phyloP scores from a whole-genome alignment of 2,888 invertebrate species.

The Phasia obesa region DNA sequence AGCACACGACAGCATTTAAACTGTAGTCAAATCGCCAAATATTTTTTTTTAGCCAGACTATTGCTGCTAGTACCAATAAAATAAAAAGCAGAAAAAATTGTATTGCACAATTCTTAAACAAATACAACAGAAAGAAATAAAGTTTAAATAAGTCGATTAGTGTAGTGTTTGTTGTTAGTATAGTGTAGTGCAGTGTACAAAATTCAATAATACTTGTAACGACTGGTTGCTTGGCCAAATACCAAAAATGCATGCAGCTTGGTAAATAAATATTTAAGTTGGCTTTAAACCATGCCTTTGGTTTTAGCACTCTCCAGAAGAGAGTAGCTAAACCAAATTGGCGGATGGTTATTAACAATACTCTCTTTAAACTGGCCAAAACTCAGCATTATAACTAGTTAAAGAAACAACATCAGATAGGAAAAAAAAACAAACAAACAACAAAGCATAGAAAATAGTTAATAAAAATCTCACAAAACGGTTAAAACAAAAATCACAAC shows the following conservation, averaged over 20 bases:
- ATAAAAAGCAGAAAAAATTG: slow-evolving; percentile 42
- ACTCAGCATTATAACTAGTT: slow-evolving; percentile 37
- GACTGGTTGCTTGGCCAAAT: slow-evolving; percentile 41
- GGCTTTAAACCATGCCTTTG: slow-evolving; percentile 61
- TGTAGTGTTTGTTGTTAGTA: slow-evolving; percentile 17
- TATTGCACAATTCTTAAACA: slow-evolving; percentile 68
- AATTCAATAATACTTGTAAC: slow-evolving; percentile 33
- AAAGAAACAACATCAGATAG: slow-evolving; percentile 33
- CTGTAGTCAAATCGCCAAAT: slow-evolving; percentile 54
- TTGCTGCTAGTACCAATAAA: slow-evolving; percentile 36
- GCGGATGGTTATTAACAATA: slow-evolving; percentile 58
- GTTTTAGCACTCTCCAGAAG: slow-evolving; percentile 58
- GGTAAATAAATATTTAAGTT: slow-evolving; percentile 41
- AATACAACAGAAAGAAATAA: slow-evolving; percentile 43
- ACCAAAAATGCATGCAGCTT: slow-evolving; percentile 43
- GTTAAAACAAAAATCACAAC: slow-evolving; percentile 29
- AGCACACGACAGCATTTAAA: slow-evolving; percentile 56
- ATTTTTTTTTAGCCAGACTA: slow-evolving; percentile 41
- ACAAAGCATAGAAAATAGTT: slow-evolving; percentile 28
- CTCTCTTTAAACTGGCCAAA: slow-evolving; percentile 49
- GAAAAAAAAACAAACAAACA: no score
- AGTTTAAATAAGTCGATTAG: slow-evolving; percentile 20
- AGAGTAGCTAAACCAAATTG: slow-evolving; percentile 67
- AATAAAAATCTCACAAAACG: slow-evolving; percentile 21
- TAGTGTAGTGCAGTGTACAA: slow-evolving; percentile 9